Conservation (phyloP, 2,888 invertebrate species). For the Shargacucullia verbasci region DNA sequence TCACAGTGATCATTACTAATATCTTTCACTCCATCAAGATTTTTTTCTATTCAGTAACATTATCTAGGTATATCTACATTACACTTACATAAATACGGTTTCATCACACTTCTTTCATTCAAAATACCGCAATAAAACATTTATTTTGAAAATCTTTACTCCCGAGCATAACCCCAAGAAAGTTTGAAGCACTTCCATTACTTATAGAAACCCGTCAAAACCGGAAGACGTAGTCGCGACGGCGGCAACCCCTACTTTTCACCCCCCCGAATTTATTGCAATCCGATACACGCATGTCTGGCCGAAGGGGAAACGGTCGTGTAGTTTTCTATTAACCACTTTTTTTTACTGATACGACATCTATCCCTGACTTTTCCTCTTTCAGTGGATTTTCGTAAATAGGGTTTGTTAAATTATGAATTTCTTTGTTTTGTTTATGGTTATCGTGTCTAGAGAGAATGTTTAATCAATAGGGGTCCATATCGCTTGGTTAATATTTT, state of each 20-base stretch:
- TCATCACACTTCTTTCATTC: no score
- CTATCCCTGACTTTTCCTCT: slow-evolving; percentile 38
- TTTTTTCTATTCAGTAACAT: no score
- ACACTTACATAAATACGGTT: no score
- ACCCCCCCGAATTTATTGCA: slow-evolving; percentile 80
- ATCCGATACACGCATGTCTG: slow-evolving; percentile 74
- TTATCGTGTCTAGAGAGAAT: slow-evolving; percentile 37
- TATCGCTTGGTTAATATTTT: slow-evolving; percentile 16
- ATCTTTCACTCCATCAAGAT: no score
- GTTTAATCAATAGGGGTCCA: slow-evolving; percentile 27
- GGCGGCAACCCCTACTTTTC: slow-evolving; percentile 57
- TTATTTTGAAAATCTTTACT: slow-evolving; percentile 6
- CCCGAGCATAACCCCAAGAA: slow-evolving; percentile 14
- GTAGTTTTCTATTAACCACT: slow-evolving; percentile 35
- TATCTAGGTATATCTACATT: no score
- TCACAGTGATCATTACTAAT: no score
- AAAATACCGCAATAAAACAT: slow-evolving; percentile 11
- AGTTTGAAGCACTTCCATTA: slow-evolving; percentile 33
- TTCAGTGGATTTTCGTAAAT: slow-evolving; percentile 31
- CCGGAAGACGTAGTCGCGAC: slow-evolving; percentile 70
- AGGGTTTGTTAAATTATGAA: slow-evolving; percentile 16
- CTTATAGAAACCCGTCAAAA: slow-evolving; percentile 75
- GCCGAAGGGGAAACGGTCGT: slow-evolving; percentile 34
- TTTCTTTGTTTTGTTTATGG: slow-evolving; percentile 37
- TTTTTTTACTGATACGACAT: slow-evolving; percentile 34